Percentiles rank a stretch among this genome's conserved stretches.
Conservation (phyloP, 2,888 invertebrate species). For the Itoplectis maculator region DNA sequence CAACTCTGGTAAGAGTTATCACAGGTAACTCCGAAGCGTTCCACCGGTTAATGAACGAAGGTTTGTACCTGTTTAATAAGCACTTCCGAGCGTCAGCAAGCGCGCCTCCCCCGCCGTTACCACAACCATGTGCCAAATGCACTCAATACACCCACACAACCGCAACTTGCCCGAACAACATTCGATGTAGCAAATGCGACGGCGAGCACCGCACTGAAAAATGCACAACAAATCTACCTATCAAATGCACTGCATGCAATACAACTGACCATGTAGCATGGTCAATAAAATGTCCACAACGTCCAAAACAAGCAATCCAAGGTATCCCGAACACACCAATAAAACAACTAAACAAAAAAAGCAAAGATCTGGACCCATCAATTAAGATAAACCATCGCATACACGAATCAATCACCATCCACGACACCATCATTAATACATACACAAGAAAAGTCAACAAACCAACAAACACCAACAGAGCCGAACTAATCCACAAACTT, state of each 20-base stretch:
- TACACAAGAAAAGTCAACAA: constrained; percentile 33
- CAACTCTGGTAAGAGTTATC: constrained; percentile 23
- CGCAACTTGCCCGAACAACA: constrained; percentile 20
- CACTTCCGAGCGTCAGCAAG: constrained; percentile 37
- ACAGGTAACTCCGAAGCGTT: constrained; percentile 37
- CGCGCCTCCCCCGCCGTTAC: constrained; percentile 30
- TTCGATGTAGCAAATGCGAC: constrained; percentile 8
- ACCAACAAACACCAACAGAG: constrained; percentile 10
- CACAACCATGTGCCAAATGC: constrained; percentile 30
- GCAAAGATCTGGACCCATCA: not conserved
- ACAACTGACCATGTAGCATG: constrained; percentile 23
- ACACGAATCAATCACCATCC: constrained; percentile 12
- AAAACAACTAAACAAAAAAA: constrained; percentile 30
- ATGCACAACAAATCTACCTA: constrained; percentile 8
- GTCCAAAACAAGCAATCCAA: constrained; percentile 24
- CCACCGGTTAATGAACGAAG: constrained; percentile 29
- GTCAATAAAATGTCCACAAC: constrained; percentile 19
- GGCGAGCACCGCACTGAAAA: not conserved
- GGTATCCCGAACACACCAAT: constrained; percentile 30
- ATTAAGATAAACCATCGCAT: constrained; percentile 1
- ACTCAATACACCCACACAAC: constrained; percentile 20
- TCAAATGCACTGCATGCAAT: constrained; percentile 25
- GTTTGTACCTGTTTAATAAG: constrained; percentile 30
- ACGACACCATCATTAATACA: constrained; percentile 24
- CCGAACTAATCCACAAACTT: constrained; percentile 11